A percentile compares a stretch with the other conserved stretches of the same genome.
Evolutionary conservation across 2,113 vertebrate genomes (phyloP).

Genomic region (Chaetodon auriga): DNA sequence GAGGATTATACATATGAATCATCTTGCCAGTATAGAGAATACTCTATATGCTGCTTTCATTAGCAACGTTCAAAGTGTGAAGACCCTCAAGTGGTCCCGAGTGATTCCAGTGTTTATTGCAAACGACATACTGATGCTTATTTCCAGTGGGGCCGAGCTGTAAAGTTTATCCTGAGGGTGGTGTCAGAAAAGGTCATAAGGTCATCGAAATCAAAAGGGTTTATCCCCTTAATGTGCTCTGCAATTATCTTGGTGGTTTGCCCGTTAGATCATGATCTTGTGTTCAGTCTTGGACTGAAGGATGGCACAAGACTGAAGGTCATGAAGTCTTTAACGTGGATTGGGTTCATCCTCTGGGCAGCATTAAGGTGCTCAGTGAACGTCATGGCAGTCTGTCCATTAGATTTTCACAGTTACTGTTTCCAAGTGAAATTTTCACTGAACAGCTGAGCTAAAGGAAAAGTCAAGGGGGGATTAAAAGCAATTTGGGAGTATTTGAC

Average conservation of each 20-base stretch:
- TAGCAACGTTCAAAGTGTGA: neutral
- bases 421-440: neutral
- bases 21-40: neutral
- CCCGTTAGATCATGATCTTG: conserved; percentile 5
- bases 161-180: neutral
- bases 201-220: conserved; percentile 11
- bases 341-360: neutral
- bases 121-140: conserved; percentile 11
- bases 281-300: neutral
- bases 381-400: no score
- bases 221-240: neutral
- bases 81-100: conserved; percentile 25
- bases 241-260: neutral
- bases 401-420: neutral
- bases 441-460: neutral
- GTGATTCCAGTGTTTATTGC: conserved; percentile 11
- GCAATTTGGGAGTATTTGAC: no score
- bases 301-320: neutral
- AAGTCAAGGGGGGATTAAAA: no score
- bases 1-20: conserved; percentile 3
- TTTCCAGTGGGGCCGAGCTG: neutral
- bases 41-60: conserved; percentile 14
- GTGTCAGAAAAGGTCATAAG: conserved; percentile 1
- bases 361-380: neutral
- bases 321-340: neutral